A percentile compares a stretch with the other conserved stretches of the same genome.
These are phyloP conservation scores for Eristalinus aeneus DNA, from an alignment of 2,888 invertebrate genomes.

Conservation along the genomic window DNA sequence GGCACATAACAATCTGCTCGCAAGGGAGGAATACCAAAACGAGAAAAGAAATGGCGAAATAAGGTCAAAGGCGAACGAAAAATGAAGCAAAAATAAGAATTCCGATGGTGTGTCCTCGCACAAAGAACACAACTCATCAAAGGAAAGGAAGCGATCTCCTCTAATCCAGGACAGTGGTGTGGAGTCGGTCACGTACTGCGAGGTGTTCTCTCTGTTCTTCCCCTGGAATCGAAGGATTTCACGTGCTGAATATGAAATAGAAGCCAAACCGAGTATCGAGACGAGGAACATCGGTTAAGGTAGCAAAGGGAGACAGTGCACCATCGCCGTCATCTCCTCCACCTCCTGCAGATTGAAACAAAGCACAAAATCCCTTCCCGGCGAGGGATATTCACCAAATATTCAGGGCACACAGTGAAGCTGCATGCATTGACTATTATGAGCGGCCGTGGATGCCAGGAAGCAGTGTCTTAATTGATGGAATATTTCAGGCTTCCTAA, in stretches of 20 bases:
- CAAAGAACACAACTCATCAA: slow-evolving; percentile 64
- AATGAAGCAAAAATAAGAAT: slow-evolving; percentile 41
- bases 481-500: background rate
- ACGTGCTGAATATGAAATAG: slow-evolving; percentile 64
- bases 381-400: background rate
- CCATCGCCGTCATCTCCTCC: background rate
- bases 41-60: background rate
- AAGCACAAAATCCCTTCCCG: slow-evolving; percentile 7
- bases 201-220: slow-evolving; percentile 59
- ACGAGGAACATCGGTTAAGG: slow-evolving; percentile 42
- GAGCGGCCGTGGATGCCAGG: background rate
- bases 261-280: slow-evolving; percentile 34
- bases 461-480: background rate
- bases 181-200: slow-evolving; percentile 53
- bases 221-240: slow-evolving; percentile 42
- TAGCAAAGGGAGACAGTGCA: slow-evolving; percentile 21
- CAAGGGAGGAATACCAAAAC: background rate
- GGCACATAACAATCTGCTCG: slow-evolving; percentile 43
- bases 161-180: background rate
- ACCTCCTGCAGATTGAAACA: slow-evolving; percentile 6
- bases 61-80: background rate
- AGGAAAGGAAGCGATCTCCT: slow-evolving; percentile 15
- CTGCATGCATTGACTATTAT: background rate
- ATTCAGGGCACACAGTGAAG: background rate
- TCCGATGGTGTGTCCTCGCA: slow-evolving; percentile 48